Base-by-base conservation (phyloP, 2,113 vertebrate genomes). In the Aegithalos caudatus region DNA sequence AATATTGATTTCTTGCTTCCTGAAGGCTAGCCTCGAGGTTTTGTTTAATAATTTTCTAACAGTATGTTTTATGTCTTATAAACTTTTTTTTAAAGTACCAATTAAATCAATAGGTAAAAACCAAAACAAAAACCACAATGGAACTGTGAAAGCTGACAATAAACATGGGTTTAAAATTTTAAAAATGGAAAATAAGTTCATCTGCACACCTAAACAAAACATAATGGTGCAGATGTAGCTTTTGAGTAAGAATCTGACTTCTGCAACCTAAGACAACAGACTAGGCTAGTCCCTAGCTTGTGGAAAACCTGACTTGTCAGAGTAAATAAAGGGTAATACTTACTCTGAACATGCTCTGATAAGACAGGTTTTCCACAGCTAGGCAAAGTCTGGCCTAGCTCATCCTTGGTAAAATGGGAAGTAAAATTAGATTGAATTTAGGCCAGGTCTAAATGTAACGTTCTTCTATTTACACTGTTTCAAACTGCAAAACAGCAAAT, bases 1-100 rank as follows among this genome's bases (percentile, higher is more conserved):
- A 47, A 1, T 14, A 11, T 29, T 0, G 0, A 50, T 8, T 14
- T 90, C 38, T 40, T 74, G 19, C n/a, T 84, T 73, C 44, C 25
- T 42, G 21, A 93, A 24, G 42, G 16, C 21, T 42, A 58, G 22
- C 8, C 16, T 89, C 70, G 61, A 72, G 10, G 17, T 76, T 93
- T 58, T 72, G 37, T 19, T 53, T 82, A 88, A 15, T 79, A 51
- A 86, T 47, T 90, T 64, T 47, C 7, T 47, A 54, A 2, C 28
- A 65, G 10, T 42, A 48, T 35, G 12, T 24, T 81, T 73, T 29
- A 37, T 2, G 0, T n/a, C 40, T 69, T 50, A 38, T 0, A 87
- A 8, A 66, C 44, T 31, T 81, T 60, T 60, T 81, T 25, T 12
- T 56, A 42, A 76, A 71, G 23, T 17, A 50, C 6, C 5, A 42